Conservation (phyloP, 1,140 invertebrate genomes). For the Asobara japonica region DNA sequence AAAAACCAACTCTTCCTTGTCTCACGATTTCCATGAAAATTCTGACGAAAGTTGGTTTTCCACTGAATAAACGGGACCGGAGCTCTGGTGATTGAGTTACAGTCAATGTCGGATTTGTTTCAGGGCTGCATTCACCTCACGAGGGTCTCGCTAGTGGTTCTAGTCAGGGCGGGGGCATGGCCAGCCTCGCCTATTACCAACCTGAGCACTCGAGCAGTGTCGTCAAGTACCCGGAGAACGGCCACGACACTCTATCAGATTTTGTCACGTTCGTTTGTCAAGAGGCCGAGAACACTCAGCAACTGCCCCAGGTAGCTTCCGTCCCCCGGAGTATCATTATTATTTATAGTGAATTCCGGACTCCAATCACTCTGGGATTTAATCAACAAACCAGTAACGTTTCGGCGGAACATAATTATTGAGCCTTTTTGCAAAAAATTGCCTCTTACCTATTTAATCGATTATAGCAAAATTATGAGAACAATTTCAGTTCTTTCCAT, state of each 20-base stretch:
- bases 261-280: conserved; percentile 97
- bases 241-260: conserved; percentile 92
- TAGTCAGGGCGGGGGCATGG: conserved; percentile 71
- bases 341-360: conserved; percentile 35
- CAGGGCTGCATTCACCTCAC: conserved; percentile 71
- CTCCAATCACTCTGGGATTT: conserved; percentile 50
- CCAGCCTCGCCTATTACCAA: conserved; percentile 72
- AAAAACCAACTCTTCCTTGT: no score
- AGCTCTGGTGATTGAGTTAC: conserved; percentile 20
- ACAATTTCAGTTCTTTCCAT: no score
- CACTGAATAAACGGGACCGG: neutral
- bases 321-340: conserved; percentile 33
- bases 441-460: no score
- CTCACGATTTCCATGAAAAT: no score
- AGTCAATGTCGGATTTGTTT: conserved; percentile 49
- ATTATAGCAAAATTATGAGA: neutral
- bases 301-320: conserved; percentile 78
- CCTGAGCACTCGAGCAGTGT: conserved; percentile 72
- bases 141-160: conserved; percentile 75
- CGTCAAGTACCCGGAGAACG: conserved; percentile 83
- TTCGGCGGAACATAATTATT: no score
- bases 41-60: neutral
- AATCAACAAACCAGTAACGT: conserved; percentile 15
- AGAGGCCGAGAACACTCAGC: conserved; percentile 85
- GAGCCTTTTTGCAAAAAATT: no score